phyloP scores from a whole-genome alignment of 2,888 invertebrate species.

The Andrena camellia region DNA sequence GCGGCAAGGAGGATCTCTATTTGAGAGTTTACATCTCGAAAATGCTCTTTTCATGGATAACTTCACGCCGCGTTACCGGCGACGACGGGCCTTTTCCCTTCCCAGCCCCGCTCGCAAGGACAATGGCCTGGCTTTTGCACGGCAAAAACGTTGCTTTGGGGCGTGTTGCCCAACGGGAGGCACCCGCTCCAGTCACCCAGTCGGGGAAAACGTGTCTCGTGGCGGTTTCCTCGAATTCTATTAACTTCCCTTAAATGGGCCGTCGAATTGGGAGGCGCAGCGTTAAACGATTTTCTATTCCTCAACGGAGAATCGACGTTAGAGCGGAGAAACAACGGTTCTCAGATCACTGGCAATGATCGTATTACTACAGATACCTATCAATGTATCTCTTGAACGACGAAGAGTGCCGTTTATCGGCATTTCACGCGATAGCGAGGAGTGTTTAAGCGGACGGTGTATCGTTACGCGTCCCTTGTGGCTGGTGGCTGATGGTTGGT shows the following conservation, averaged over 20 bases:
- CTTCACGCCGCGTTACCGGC: constrained; percentile 69
- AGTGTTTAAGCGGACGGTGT: too few species aligned
- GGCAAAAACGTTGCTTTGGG: not conserved
- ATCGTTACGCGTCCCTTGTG: too few species aligned
- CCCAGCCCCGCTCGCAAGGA: constrained; percentile 27
- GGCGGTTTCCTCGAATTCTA: constrained; percentile 4
- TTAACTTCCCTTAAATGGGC: not conserved
- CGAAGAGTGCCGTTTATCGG: too few species aligned
- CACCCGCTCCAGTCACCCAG: not conserved
- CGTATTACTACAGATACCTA: too few species aligned
- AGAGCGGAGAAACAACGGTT: too few species aligned
- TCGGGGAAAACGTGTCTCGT: not conserved
- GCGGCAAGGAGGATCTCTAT: constrained; percentile 64
- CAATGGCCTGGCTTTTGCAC: constrained; percentile 26
- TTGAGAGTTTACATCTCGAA: constrained; percentile 69
- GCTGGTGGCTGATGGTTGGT: not conserved
- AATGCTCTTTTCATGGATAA: constrained; percentile 78
- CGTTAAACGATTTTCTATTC: not conserved
- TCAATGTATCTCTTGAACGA: too few species aligned
- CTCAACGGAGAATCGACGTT: not conserved
- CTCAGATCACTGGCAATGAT: too few species aligned
- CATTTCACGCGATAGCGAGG: not conserved
- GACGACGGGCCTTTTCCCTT: constrained; percentile 3
- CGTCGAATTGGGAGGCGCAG: not conserved
- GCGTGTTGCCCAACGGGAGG: constrained; percentile 6